These are phyloP conservation scores for Oriolus oriolus DNA, from an alignment of 2,113 vertebrate species.

Conservation along the genomic window DNA sequence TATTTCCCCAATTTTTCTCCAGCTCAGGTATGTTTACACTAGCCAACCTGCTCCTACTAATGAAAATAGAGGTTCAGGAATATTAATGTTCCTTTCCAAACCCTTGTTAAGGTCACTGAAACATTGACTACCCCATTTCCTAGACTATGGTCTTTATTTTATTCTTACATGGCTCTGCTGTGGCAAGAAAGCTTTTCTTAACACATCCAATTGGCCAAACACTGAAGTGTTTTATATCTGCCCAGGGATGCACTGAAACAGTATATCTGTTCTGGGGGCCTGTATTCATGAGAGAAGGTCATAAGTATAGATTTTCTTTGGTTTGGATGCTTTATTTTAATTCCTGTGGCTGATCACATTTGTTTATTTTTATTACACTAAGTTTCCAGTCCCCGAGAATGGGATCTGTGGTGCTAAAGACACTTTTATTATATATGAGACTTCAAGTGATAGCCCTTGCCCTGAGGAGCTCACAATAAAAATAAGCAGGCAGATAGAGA, in stretches of 20 bases:
- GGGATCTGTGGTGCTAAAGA: constrained; percentile 17
- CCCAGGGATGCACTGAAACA: neutral
- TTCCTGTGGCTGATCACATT: constrained; percentile 7
- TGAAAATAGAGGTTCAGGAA: neutral
- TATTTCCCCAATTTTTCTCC: neutral
- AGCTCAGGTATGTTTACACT: neutral
- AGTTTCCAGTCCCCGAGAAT: neutral
- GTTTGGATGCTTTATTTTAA: constrained; percentile 23
- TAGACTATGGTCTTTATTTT: neutral
- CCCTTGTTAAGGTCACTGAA: neutral
- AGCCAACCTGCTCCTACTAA: neutral
- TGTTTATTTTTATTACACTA: constrained; percentile 45
- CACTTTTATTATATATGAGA: constrained; percentile 48
- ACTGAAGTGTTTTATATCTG: neutral
- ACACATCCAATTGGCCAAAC: neutral
- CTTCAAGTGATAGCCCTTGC: constrained; percentile 43
- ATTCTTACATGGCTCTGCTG: neutral
- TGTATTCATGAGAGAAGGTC: neutral
- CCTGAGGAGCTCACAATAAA: constrained; percentile 49
- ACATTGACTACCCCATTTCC: neutral
- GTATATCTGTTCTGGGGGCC: neutral
- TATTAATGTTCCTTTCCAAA: neutral
- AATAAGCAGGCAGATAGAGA: constrained; percentile 47
- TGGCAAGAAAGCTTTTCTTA: neutral
- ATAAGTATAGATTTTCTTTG: neutral